Evolutionary conservation across 2,888 invertebrate genomes (phyloP), one percentile per base, ranked within the genome.

Genomic region (Cheilosia soror): DNA sequence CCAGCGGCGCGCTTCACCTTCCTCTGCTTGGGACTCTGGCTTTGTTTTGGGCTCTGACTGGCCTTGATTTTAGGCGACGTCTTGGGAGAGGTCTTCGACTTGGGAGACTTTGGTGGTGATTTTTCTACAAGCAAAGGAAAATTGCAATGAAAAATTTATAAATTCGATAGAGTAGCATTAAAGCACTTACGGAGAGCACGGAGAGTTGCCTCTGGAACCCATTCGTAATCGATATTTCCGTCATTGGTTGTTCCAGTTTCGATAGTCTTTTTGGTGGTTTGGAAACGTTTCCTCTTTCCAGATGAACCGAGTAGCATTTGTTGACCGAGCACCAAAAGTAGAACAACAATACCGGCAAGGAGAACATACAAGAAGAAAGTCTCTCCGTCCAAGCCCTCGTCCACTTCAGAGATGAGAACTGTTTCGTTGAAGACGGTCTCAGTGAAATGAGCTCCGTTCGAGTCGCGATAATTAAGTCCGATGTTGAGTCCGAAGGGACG

Each of bases 341-440:
- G 93, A 62, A 99, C 96, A 65, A 95, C 96, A 77, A 97, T 96
- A 3, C 98, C 99, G 25, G 97, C 97, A 86, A 99, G 94, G 93
- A 99, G 97, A 78, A 99, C 94, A 91, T 99, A 99, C 88, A 99
- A 93, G 95, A 99, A 99, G 94, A 99, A 97, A 27, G 99, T 99
- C 94, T 99, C 99, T 27, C 98, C 98, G 92, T 99, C 99, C 79
- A 99, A 94, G 71, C 99, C 98, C 92, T 98, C 98, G 88, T 99
- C 98, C 49, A 99, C 94, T 93, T 99, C 99, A 4, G 98, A 95
- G 75, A 99, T 97, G 92, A 97, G 97, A 37, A 99, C 94, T 0
- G 99, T 99, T 93, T 99, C 98, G 92, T 99, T 99, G 94, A 97
- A 99, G 3, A 99, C 98, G 53, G 99, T 97, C 92, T 98, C 98